A percentile compares a stretch with the other conserved stretches of the same genome.
Evolutionary conservation across 1,140 invertebrate genomes (phyloP).

Genomic region (Microplitis mediator): DNA sequence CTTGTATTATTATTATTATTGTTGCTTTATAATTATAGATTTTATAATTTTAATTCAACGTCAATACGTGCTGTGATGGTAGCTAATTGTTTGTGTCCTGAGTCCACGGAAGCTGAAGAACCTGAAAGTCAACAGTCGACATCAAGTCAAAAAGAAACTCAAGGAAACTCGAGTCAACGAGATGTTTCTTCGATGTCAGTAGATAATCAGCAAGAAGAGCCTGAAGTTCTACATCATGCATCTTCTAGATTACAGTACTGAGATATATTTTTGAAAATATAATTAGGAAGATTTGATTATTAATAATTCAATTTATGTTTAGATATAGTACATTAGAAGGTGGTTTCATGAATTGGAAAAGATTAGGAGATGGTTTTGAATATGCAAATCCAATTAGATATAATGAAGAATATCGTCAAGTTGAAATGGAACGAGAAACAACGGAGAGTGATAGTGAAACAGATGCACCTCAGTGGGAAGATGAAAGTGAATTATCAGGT

Average conservation of each 20-base stretch:
- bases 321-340: conserved; percentile 59
- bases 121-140: conserved; percentile 43
- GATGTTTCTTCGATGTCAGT: conserved; percentile 53
- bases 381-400: conserved; percentile 66
- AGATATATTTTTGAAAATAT: background rate
- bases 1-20: conserved; percentile 3
- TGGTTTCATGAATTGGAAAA: conserved; percentile 62
- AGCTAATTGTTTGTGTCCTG: conserved; percentile 69
- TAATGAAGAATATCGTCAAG: conserved; percentile 65
- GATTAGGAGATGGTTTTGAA: conserved; percentile 61
- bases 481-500: conserved; percentile 40
- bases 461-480: conserved; percentile 42
- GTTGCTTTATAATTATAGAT: conserved; percentile 55
- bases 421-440: conserved; percentile 57
- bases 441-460: conserved; percentile 51
- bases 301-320: conserved; percentile 9
- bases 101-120: conserved; percentile 46
- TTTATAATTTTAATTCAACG: conserved; percentile 84
- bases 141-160: conserved; percentile 52
- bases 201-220: conserved; percentile 46
- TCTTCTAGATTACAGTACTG: conserved; percentile 59
- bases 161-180: conserved; percentile 64
- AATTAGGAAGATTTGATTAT: no score
- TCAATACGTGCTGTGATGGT: conserved; percentile 78
- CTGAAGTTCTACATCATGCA: conserved; percentile 55